These are phyloP conservation scores for Caradrina clavipalpis DNA, from an alignment of 2,888 invertebrate species.

Conservation along the genomic window DNA sequence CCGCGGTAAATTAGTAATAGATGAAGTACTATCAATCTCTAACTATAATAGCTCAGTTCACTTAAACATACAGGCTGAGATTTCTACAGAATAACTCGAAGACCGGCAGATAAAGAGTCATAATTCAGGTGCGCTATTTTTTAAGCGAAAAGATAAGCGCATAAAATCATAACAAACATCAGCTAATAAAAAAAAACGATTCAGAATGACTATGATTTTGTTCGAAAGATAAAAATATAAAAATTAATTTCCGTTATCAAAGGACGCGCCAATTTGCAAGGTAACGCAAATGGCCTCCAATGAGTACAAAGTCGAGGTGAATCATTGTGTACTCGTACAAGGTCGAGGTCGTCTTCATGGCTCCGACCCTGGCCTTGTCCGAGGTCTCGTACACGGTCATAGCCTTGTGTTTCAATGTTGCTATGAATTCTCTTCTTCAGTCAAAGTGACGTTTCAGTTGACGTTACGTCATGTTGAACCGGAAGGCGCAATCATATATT, in stretches of 20 bases:
- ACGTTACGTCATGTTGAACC: slow-evolving; percentile 18
- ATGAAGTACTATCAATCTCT: too few species aligned
- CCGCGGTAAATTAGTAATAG: too few species aligned
- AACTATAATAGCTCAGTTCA: too few species aligned
- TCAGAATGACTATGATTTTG: slow-evolving; percentile 21
- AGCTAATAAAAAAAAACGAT: neutral
- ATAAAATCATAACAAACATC: neutral
- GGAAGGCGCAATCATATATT: too few species aligned
- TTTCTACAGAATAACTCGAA: too few species aligned
- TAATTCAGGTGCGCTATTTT: too few species aligned
- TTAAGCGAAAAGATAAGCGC: too few species aligned
- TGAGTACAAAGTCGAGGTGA: slow-evolving; percentile 33
- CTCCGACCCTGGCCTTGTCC: slow-evolving; percentile 36
- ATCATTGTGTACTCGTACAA: slow-evolving; percentile 35
- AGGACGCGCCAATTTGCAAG: slow-evolving; percentile 29
- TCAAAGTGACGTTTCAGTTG: slow-evolving; percentile 8
- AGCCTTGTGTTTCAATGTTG: slow-evolving; percentile 55
- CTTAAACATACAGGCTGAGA: too few species aligned
- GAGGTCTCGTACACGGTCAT: slow-evolving; percentile 33
- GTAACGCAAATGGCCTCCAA: slow-evolving; percentile 35
- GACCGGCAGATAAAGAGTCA: too few species aligned
- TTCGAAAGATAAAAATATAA: slow-evolving; percentile 1
- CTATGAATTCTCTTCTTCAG: neutral
- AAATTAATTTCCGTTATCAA: slow-evolving; percentile 28
- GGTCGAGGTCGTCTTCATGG: slow-evolving; percentile 30